Conservation (phyloP, 2,797 vertebrate species). For the Loriculus beryllinus region DNA sequence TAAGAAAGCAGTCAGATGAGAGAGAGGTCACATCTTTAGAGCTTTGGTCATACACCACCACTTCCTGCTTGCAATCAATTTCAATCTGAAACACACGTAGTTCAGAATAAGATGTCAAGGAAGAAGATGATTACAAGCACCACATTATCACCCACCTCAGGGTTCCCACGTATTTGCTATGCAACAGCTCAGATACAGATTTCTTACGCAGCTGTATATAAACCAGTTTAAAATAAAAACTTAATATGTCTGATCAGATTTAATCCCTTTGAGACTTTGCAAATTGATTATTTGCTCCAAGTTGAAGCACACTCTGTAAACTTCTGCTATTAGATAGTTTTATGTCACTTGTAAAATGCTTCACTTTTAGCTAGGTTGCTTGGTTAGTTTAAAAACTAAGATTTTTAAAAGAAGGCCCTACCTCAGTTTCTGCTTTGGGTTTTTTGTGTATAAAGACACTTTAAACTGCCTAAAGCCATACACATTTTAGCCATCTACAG, state of each 20-base stretch:
- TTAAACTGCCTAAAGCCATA: background rate
- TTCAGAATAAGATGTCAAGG: background rate
- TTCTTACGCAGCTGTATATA: background rate
- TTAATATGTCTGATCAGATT: background rate
- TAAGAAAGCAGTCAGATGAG: constrained; percentile 87
- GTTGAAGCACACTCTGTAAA: background rate
- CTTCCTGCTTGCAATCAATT: constrained; percentile 82
- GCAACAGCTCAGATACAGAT: background rate
- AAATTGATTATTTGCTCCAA: background rate
- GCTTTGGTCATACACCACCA: constrained; percentile 95
- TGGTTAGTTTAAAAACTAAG: background rate
- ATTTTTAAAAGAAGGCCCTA: background rate
- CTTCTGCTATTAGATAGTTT: background rate
- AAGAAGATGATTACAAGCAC: background rate
- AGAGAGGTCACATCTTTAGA: constrained; percentile 81
- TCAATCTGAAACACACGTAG: constrained; percentile 80
- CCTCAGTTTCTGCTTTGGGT: background rate
- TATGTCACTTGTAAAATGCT: background rate
- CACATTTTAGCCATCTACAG: background rate
- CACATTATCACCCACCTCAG: background rate
- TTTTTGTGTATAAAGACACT: background rate
- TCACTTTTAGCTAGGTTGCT: background rate
- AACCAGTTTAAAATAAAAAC: background rate
- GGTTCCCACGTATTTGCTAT: background rate
- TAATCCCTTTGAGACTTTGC: background rate